These are phyloP conservation scores for Sminthurinus aureus DNA, from an alignment of 2,888 invertebrate species.

Conservation along the genomic window DNA sequence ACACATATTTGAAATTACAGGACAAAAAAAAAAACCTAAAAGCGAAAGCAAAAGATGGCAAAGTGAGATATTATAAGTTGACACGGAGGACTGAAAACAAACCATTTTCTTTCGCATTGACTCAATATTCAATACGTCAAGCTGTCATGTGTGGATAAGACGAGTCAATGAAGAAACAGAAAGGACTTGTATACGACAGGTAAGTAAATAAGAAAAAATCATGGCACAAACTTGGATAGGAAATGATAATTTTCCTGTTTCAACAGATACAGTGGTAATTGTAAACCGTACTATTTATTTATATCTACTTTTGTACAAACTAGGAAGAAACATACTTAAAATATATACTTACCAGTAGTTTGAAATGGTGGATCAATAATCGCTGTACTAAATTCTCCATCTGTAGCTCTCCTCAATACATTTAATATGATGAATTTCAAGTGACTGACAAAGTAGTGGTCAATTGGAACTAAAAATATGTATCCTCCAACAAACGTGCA, in stretches of 20 bases:
- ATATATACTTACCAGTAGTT: slow-evolving; percentile 43
- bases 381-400: slow-evolving; percentile 69
- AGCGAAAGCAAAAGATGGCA: slow-evolving; percentile 5
- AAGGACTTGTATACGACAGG: not conserved
- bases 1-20: not conserved
- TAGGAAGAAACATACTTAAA: not conserved
- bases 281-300: not conserved
- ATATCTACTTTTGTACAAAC: not conserved
- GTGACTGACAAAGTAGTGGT: slow-evolving; percentile 72
- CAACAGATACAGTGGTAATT: not conserved
- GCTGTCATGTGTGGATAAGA: not conserved
- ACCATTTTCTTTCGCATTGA: not conserved
- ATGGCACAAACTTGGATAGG: too few species aligned
- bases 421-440: slow-evolving; percentile 76
- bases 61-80: slow-evolving; percentile 3
- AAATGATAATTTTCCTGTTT: not conserved
- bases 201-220: too few species aligned
- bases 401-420: slow-evolving; percentile 70
- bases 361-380: slow-evolving; percentile 71
- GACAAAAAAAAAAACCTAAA: not conserved
- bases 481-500: slow-evolving; percentile 73
- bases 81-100: slow-evolving; percentile 2
- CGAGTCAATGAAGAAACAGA: slow-evolving; percentile 24
- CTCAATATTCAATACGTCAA: slow-evolving; percentile 34
- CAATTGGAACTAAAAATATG: slow-evolving; percentile 70